These are phyloP conservation scores for Chaetogeoica ovagalla DNA, from an alignment of 2,888 invertebrate genomes.

Conservation along the genomic window DNA sequence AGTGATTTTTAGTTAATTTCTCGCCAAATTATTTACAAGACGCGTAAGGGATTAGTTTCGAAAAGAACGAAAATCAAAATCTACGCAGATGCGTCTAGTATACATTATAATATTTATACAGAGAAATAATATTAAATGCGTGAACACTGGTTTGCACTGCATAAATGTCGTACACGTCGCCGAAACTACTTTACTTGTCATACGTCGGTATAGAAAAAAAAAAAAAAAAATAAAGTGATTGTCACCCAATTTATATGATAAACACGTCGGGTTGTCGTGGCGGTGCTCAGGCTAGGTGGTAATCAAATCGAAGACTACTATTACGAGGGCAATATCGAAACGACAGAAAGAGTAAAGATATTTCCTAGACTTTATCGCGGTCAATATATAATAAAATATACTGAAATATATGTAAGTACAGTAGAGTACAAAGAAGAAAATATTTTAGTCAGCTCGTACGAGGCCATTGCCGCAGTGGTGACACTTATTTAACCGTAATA, in stretches of 20 bases:
- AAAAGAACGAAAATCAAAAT: neutral
- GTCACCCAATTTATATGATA: constrained; percentile 41
- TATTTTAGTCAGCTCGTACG: no score
- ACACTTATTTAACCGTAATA: neutral
- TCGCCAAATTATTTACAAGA: neutral
- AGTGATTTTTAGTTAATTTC: no score
- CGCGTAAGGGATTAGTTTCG: neutral
- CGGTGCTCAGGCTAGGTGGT: neutral
- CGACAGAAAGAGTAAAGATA: constrained; percentile 12
- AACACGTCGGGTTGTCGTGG: neutral
- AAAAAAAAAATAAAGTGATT: constrained; percentile 23
- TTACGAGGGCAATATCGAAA: constrained; percentile 2
- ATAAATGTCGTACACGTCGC: constrained; percentile 9
- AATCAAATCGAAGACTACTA: constrained; percentile 40
- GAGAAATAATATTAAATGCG: neutral
- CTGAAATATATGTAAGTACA: neutral
- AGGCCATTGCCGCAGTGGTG: neutral
- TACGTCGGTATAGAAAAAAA: neutral
- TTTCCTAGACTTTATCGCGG: constrained; percentile 13
- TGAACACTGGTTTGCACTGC: neutral
- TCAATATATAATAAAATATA: neutral
- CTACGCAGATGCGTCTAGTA: neutral
- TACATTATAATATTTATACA: neutral
- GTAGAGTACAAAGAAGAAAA: constrained; percentile 14
- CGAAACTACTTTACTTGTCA: constrained; percentile 34